A percentile compares a stretch with the other conserved stretches of the same genome.
Conservation (phyloP, 1,140 invertebrate species). For the Copidosoma floridanum region DNA sequence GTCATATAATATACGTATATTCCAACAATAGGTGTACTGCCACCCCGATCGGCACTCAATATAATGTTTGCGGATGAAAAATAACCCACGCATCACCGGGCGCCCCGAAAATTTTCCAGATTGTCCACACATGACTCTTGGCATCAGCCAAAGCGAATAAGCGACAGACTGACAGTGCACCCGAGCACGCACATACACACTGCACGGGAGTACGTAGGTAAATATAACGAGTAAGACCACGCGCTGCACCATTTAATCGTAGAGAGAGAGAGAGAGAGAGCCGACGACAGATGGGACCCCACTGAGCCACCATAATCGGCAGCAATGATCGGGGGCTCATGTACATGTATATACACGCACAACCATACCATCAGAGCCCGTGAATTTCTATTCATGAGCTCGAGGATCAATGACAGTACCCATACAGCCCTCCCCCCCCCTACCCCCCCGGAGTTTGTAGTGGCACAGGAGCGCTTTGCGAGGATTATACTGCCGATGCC, state of each 20-base stretch:
- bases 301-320: constrained; percentile 49
- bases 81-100: too few species aligned
- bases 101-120: too few species aligned
- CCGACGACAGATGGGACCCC: constrained; percentile 43
- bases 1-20: too few species aligned
- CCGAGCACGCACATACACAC: background rate
- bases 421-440: too few species aligned
- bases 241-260: constrained; percentile 16
- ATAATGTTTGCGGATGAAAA: too few species aligned
- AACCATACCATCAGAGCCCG: constrained; percentile 27
- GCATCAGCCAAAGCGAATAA: too few species aligned
- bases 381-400: constrained; percentile 42
- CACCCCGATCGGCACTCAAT: too few species aligned
- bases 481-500: constrained; percentile 33
- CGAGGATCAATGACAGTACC: constrained; percentile 26
- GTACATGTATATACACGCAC: too few species aligned
- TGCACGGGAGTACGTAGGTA: constrained; percentile 6
- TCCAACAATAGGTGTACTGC: too few species aligned
- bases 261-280: too few species aligned
- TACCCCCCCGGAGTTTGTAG: too few species aligned
- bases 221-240: constrained; percentile 11
- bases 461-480: constrained; percentile 31
- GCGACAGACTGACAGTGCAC: background rate
- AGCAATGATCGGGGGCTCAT: constrained; percentile 43
- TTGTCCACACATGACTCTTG: too few species aligned